Evolutionary conservation across 2,113 vertebrate species (phyloP), one percentile per base, ranked within the genome.

Genomic region (Lucifuga dentata): DNA sequence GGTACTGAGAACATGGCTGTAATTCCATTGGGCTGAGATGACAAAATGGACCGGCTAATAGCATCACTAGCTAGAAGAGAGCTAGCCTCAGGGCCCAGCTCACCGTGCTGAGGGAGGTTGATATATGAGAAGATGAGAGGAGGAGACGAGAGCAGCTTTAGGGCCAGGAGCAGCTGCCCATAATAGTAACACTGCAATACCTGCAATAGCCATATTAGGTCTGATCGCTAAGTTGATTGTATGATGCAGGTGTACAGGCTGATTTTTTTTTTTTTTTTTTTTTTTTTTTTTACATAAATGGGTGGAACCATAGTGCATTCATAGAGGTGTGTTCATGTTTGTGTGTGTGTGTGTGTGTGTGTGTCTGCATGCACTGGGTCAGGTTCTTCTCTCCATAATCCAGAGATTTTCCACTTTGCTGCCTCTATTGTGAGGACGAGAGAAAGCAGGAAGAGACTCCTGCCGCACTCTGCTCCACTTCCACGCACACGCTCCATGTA

Each of bases 401-500:
- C 68, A 78, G 13, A 77, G 58, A 81, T 87, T 82, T 90, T 89
- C 84, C 84, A 84, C 85, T 87, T 78, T 63, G 65, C 74, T 76
- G 79, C 83, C 57, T 77, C 76, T 65, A 83, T 83, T 89, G 85
- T 82, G 59, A 74, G 64, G 53, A 70, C 69, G 53, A 73, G 73
- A 68, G 65, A 77, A 84, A 59, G 68, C 39, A 66, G 79, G 70
- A 61, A 83, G 15, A 32, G 13, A n/a, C 76, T 77, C 50, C 64
- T 62, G 41, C 19, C 68, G 75, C 69, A 59, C 78, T 65, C 71
- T 50, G 65, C 72, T 80, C 67, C 66, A 81, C 75, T 85, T 80
- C 53, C 62, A 75, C 68, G 74, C 73, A 71, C 65, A 46, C 48
- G 72, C 73, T 73, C 67, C 50, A 57, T 50, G 50, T 68, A 81